phyloP scores from a whole-genome alignment of 2,113 vertebrate species.

The Hydrolagus affinis region DNA sequence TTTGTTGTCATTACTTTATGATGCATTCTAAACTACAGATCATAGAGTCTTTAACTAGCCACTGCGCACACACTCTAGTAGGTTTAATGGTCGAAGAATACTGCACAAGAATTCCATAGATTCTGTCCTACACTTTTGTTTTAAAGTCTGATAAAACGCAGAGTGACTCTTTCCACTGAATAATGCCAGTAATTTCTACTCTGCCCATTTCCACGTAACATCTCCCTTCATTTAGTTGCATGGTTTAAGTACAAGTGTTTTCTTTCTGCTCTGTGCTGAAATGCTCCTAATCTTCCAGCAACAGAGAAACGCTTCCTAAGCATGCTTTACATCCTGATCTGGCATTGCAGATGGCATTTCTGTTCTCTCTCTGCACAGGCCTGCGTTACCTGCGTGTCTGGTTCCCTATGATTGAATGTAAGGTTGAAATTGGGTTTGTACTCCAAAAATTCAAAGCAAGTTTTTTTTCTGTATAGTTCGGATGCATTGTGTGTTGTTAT shows the following conservation, averaged over 20 bases:
- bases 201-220: not conserved
- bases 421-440: slow-evolving; percentile 28
- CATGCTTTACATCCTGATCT: not conserved
- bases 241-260: not conserved
- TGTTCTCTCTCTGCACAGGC: not conserved
- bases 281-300: not conserved
- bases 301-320: slow-evolving; percentile 8
- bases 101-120: not conserved
- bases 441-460: slow-evolving; percentile 17
- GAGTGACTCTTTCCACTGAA: not conserved
- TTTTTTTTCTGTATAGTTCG: slow-evolving; percentile 2
- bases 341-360: not conserved
- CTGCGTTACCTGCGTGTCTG: slow-evolving; percentile 23
- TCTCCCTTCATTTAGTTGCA: not conserved
- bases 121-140: not conserved
- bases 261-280: not conserved
- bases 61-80: not conserved
- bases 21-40: not conserved
- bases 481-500: not conserved
- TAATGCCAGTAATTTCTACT: not conserved
- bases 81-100: not conserved
- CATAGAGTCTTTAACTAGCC: not conserved
- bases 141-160: not conserved
- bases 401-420: slow-evolving; percentile 23
- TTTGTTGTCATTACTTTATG: not conserved